phyloP scores from a whole-genome alignment of 2,797 vertebrate genomes.

The Sebastes variabilis region DNA sequence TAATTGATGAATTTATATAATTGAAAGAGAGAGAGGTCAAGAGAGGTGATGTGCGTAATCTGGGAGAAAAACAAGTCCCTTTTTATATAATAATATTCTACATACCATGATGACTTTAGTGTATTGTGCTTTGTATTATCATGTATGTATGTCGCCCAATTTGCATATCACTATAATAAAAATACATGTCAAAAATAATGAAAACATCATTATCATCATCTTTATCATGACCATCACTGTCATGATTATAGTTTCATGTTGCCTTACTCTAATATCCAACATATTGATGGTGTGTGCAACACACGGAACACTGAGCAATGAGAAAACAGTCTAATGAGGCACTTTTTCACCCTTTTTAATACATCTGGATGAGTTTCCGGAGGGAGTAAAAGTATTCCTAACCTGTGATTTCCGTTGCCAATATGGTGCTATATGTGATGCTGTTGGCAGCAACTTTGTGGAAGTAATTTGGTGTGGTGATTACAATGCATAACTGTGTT shows the following conservation, averaged over 20 bases:
- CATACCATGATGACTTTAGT: neutral
- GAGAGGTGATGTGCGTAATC: neutral
- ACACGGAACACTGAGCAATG: neutral
- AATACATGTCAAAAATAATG: neutral
- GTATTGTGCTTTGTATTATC: neutral
- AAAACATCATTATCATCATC: neutral
- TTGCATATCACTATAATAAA: neutral
- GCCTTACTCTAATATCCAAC: neutral
- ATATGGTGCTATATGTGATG: constrained; percentile 3
- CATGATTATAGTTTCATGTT: neutral
- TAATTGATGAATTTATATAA: neutral
- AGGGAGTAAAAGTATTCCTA: neutral
- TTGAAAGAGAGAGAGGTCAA: neutral
- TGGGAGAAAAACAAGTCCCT: neutral
- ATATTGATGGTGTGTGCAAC: neutral
- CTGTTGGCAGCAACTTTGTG: constrained; percentile 25
- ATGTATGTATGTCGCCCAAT: neutral
- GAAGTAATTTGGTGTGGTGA: constrained; percentile 7
- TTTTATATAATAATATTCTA: neutral
- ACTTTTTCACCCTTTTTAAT: neutral
- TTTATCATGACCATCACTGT: neutral
- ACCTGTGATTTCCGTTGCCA: constrained; percentile 1
- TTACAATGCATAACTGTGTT: constrained; percentile 1
- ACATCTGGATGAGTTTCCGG: neutral
- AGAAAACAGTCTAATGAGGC: constrained; percentile 15